Base-by-base conservation (phyloP, 2,888 invertebrate genomes). In the Eupithecia inturbata region DNA sequence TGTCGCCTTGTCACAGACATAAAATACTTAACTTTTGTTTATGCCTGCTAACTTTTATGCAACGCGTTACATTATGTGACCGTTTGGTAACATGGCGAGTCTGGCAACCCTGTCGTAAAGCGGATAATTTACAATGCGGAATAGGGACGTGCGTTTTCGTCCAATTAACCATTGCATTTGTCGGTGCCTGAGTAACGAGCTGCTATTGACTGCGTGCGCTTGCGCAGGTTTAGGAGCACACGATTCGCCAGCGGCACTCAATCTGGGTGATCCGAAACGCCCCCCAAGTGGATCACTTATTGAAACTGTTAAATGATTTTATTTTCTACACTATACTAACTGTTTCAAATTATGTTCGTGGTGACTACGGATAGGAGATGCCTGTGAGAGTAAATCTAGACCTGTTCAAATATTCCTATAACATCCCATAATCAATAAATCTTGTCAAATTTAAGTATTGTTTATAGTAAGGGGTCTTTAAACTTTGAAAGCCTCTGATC, bases 111-210 rank as follows among this genome's bases (percentile, higher is more conserved):
- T 75, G 76, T 73, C 76, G 76, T 76, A 92, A 92, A 81, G 78
- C 79, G 87, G 80, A 84, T 89, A 87, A 91, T 91, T 91, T 92
- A 92, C 87, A 81, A 87, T 83, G 86, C 83, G 85, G 84, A 86
- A 78, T 76, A 76, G 71, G 75, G 77, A 77, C 80, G 75, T 77
- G 78, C 78, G 77, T 85, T 87, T 89, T 87, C 89, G 81, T 86
- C 90, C 91, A 92, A 92, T 92, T 92, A 91, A 89, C 87, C 79
- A 82, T 70, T 77, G 87, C 86, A 90, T 91, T 91, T 90, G 91
- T 90, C 89, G 88, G 88, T 81, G 82, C 78, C 79, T 80, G 87
- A 89, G 85, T 87, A 89, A 90, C 88, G 87, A 85, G 72, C 77
- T 70, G 71, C 78, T 71, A 78, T 80, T 77, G 80, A 82, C 79